Base-by-base conservation (phyloP, 2,888 invertebrate genomes). In the Punctoribates punctum region DNA sequence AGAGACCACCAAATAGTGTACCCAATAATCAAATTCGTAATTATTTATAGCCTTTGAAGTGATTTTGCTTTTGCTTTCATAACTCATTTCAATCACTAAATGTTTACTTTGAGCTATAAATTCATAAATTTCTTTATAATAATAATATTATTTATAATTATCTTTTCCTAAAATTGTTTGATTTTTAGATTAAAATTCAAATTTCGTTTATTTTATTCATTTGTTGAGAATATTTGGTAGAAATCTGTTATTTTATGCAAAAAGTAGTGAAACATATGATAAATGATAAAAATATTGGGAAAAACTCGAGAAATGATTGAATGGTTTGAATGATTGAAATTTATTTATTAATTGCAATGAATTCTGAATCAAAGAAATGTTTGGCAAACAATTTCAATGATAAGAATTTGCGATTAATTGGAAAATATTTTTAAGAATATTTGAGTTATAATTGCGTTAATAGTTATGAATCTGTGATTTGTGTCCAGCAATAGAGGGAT, bases 1-100 rank as follows among this genome's bases (percentile, higher is more conserved):
- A 57, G 57, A 57, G 57, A 57, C 57, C 57, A 57, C 57, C 57
- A 57, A 20, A 57, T 57, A 57, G 57, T 57, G 57, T 57, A 20
- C 20, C 57, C 1, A 57, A 57, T 57, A 57, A 57, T 57, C 2
- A 57, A 20, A 17, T 23, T 57, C 25, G 4, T 6, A 57, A 57
- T 57, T 57, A 57, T 57, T 57, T 57, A 57, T 20, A 57, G 25
- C 57, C 57, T 57, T 57, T 57, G 23, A 57, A 57, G n/a, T 20
- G 23, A n/a, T 9, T 57, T 23, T 57, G 25, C 57, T 57, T 57
- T 57, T 57, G 17, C 9, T 57, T 57, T 23, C 57, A 57, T 23
- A 23, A 15, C 48, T 48, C 57, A 57, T 20, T 57, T 57, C 3
- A 25, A 57, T 57, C 9, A 23, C 57, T 20, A 57, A 57, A 57